Percentiles rank a stretch among this genome's conserved stretches.
Conservation (phyloP, 2,797 vertebrate genomes). For the Australoheros facetus region DNA sequence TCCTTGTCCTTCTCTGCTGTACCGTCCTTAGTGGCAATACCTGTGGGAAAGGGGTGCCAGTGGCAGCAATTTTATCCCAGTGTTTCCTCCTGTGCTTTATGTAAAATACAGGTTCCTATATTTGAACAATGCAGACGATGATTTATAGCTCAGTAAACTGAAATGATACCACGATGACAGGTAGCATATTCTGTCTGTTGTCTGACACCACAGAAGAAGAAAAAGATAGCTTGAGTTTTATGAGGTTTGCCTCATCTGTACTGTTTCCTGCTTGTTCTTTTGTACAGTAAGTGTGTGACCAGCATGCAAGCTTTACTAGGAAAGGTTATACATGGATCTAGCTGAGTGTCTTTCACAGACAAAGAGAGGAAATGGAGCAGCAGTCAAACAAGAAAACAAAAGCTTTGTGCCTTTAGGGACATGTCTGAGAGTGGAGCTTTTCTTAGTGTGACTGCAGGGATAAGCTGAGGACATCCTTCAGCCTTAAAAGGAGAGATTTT, state of each 20-base stretch:
- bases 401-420: background rate
- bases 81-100: background rate
- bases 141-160: background rate
- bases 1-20: slow-evolving; percentile 88
- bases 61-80: background rate
- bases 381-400: slow-evolving; percentile 34
- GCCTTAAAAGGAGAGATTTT: slow-evolving; percentile 7
- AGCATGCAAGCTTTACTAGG: slow-evolving; percentile 32
- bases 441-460: background rate
- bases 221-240: background rate
- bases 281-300: slow-evolving; percentile 10
- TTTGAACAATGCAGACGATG: background rate
- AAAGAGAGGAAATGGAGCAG: slow-evolving; percentile 15
- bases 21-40: slow-evolving; percentile 86
- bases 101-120: background rate
- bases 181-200: background rate
- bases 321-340: slow-evolving; percentile 34
- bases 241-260: no score
- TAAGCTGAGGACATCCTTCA: slow-evolving; percentile 16
- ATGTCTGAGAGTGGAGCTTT: background rate
- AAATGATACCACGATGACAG: background rate
- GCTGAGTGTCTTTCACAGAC: slow-evolving; percentile 29
- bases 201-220: background rate
- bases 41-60: slow-evolving; percentile 52
- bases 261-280: background rate